Percentiles rank a stretch among this genome's conserved stretches.
Conservation (phyloP, 2,113 vertebrate species). For the Percopsis transmontana region DNA sequence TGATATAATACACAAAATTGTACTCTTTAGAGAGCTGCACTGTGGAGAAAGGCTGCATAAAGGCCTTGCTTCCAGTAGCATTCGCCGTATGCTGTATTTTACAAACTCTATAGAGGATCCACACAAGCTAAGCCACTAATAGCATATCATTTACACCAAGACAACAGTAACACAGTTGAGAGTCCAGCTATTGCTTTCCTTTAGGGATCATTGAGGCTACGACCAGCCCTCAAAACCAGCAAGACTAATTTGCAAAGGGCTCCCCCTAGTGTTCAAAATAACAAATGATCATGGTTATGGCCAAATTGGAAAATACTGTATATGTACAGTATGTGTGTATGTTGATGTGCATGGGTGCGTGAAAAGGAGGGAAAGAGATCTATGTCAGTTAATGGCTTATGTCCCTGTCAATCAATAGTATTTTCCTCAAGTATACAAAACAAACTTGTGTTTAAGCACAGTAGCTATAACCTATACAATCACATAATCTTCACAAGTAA, state of each 20-base stretch:
- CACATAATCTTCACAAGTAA: neutral
- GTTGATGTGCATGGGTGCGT: slow-evolving; percentile 16
- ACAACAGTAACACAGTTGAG: slow-evolving; percentile 29
- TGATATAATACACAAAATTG: slow-evolving; percentile 19
- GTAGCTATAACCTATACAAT: neutral
- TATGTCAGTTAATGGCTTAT: neutral
- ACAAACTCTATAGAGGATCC: slow-evolving; percentile 45
- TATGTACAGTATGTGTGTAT: slow-evolving; percentile 3
- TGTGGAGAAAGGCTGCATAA: slow-evolving; percentile 32
- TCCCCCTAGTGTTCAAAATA: slow-evolving; percentile 13
- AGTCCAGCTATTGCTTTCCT: slow-evolving; percentile 34
- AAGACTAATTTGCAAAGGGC: neutral
- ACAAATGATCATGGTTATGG: neutral
- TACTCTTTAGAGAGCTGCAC: slow-evolving; percentile 26
- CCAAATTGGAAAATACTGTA: slow-evolving; percentile 4
- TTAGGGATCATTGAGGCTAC: slow-evolving; percentile 25
- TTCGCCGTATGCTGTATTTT: slow-evolving; percentile 9
- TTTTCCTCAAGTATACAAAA: slow-evolving; percentile 2
- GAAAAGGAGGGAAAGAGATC: neutral
- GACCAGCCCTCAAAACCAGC: slow-evolving; percentile 1
- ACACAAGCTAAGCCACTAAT: slow-evolving; percentile 63
- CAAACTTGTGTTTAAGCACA: neutral
- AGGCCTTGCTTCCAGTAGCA: slow-evolving; percentile 27
- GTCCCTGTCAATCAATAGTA: neutral
- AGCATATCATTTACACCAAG: slow-evolving; percentile 45